These are phyloP conservation scores for Oryzias woworae DNA, from an alignment of 2,113 vertebrate genomes.

Conservation along the genomic window DNA sequence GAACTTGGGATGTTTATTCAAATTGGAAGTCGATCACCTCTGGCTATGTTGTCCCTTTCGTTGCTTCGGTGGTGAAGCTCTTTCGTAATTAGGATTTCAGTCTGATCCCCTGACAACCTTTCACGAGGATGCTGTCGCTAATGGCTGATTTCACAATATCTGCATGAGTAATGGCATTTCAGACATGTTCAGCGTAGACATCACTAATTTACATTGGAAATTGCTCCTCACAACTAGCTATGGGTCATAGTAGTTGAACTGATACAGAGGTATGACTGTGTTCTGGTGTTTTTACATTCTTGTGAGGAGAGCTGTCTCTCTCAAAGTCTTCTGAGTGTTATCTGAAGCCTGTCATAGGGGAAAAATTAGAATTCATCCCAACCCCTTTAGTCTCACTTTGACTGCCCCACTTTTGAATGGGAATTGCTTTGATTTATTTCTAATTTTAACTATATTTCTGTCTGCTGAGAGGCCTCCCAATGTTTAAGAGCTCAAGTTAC, in stretches of 20 bases:
- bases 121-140: slow-evolving; percentile 50
- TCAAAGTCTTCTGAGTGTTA: neutral
- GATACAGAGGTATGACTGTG: slow-evolving; percentile 27
- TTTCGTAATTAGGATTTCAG: slow-evolving; percentile 57
- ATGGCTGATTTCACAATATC: slow-evolving; percentile 70
- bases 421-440: neutral
- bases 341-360: slow-evolving; percentile 31
- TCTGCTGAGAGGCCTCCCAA: neutral
- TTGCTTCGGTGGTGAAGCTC: slow-evolving; percentile 12
- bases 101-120: slow-evolving; percentile 48
- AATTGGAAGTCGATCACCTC: slow-evolving; percentile 31
- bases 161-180: slow-evolving; percentile 60
- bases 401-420: neutral
- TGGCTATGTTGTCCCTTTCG: slow-evolving; percentile 11
- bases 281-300: neutral
- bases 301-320: slow-evolving; percentile 3
- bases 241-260: slow-evolving; percentile 34
- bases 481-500: neutral
- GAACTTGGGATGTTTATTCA: slow-evolving; percentile 35
- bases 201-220: slow-evolving; percentile 57
- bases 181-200: slow-evolving; percentile 33
- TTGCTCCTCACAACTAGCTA: slow-evolving; percentile 24
- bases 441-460: neutral
- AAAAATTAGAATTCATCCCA: slow-evolving; percentile 21
- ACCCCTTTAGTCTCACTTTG: neutral